Evolutionary conservation across 2,888 invertebrate genomes (phyloP).

Genomic region (Pharmacophagus antenor): DNA sequence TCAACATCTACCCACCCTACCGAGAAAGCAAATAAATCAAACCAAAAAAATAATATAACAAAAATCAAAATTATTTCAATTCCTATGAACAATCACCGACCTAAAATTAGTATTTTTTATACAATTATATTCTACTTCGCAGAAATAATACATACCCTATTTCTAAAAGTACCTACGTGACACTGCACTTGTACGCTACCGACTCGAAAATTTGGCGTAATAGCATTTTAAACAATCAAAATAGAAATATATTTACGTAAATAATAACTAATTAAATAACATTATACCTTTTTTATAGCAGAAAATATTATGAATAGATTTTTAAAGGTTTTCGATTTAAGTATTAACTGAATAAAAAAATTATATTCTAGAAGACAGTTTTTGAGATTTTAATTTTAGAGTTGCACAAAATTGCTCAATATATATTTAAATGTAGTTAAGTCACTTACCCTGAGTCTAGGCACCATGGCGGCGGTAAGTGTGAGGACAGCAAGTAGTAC

Average conservation of each 20-base stretch:
- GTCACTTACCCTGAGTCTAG: conserved; percentile 56
- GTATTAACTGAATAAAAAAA: background rate
- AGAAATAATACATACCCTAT: conserved; percentile 3
- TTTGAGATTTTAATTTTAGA: background rate
- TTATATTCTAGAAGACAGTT: background rate
- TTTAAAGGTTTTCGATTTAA: background rate
- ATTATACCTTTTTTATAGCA: background rate
- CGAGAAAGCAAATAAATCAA: no score
- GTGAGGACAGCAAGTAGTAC: conserved; percentile 49
- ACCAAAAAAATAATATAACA: no score
- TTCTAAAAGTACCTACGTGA: conserved; percentile 18
- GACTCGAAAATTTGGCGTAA: background rate
- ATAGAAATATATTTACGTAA: background rate
- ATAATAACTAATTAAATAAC: background rate
- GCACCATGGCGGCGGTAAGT: conserved; percentile 54
- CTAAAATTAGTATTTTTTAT: background rate
- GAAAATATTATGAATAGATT: background rate
- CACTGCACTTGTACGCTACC: conserved; percentile 1
- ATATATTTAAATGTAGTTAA: conserved; percentile 4
- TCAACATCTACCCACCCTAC: no score
- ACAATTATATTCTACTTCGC: background rate
- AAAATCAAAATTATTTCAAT: no score
- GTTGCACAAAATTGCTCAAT: background rate
- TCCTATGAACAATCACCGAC: no score
- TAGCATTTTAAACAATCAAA: background rate